phyloP scores from a whole-genome alignment of 2,888 invertebrate genomes.

The Drosophila prostipennis region DNA sequence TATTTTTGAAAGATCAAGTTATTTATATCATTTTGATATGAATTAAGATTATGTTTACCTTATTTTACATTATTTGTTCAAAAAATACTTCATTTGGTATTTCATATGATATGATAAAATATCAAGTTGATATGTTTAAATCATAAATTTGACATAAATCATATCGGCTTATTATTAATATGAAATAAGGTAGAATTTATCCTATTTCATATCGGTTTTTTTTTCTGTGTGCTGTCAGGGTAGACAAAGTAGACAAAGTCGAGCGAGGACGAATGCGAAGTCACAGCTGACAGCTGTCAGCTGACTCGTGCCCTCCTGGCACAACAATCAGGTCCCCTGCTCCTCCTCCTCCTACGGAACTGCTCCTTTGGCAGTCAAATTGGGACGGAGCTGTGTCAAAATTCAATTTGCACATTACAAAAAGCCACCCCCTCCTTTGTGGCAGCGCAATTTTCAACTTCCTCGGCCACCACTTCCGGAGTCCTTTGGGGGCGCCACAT shows the following conservation, averaged over 20 bases:
- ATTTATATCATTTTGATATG: too few relatives aligned
- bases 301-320: constrained; percentile 21
- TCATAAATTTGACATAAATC: too few relatives aligned
- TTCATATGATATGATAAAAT: too few relatives aligned
- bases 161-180: too few relatives aligned
- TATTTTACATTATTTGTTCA: too few relatives aligned
- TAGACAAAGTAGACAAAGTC: constrained; percentile 9
- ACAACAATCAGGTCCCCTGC: constrained; percentile 1
- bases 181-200: too few relatives aligned
- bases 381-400: constrained; percentile 62
- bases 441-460: constrained; percentile 35
- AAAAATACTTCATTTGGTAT: too few relatives aligned
- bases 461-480: constrained; percentile 34
- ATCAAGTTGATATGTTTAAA: too few relatives aligned
- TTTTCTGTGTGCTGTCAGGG: too few relatives aligned
- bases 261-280: constrained; percentile 23
- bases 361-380: constrained; percentile 36
- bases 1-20: too few relatives aligned
- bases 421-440: constrained; percentile 29
- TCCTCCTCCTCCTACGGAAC: background rate
- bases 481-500: constrained; percentile 7
- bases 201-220: too few relatives aligned
- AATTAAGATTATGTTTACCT: too few relatives aligned
- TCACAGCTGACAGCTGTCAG: constrained; percentile 49
- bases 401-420: constrained; percentile 77